Percentiles rank a stretch among this genome's conserved stretches.
Evolutionary conservation across 2,888 invertebrate genomes (phyloP).

Genomic region (Ceratothoa steindachneri): DNA sequence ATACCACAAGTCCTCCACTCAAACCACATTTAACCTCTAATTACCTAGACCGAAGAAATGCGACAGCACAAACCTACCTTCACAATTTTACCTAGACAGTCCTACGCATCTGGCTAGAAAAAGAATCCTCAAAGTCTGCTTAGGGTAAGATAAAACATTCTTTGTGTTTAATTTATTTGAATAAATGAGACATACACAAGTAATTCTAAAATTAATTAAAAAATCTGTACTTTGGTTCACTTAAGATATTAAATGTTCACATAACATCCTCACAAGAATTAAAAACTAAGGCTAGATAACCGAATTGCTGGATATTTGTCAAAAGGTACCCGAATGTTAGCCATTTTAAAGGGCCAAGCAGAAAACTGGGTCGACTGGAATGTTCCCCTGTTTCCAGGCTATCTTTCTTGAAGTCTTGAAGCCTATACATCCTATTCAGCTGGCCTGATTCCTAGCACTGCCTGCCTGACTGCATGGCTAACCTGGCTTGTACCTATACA

Average conservation of each 20-base stretch:
- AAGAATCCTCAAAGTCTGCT: slow-evolving; percentile 7
- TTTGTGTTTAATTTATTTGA: not conserved
- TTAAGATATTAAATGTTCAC: not conserved
- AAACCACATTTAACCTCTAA: not conserved
- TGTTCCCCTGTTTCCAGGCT: not conserved
- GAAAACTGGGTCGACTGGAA: not conserved
- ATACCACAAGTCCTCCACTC: not conserved
- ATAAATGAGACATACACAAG: not conserved
- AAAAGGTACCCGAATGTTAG: not conserved
- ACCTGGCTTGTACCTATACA: slow-evolving; percentile 13
- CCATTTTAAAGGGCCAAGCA: not conserved
- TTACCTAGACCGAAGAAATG: slow-evolving; percentile 2
- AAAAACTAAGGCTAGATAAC: not conserved
- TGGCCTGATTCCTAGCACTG: slow-evolving; percentile 8
- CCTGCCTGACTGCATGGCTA: slow-evolving; percentile 7
- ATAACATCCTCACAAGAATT: not conserved
- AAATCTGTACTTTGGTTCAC: not conserved
- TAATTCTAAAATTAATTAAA: not conserved
- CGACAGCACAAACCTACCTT: not conserved
- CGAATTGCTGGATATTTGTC: not conserved
- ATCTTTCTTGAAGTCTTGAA: slow-evolving; percentile 5
- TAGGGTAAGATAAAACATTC: slow-evolving; percentile 10
- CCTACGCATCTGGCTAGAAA: not conserved
- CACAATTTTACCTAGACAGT: slow-evolving; percentile 7
- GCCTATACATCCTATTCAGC: slow-evolving; percentile 13